These are phyloP conservation scores for Tiliqua scincoides DNA, from an alignment of 2,113 vertebrate genomes.

Conservation along the genomic window DNA sequence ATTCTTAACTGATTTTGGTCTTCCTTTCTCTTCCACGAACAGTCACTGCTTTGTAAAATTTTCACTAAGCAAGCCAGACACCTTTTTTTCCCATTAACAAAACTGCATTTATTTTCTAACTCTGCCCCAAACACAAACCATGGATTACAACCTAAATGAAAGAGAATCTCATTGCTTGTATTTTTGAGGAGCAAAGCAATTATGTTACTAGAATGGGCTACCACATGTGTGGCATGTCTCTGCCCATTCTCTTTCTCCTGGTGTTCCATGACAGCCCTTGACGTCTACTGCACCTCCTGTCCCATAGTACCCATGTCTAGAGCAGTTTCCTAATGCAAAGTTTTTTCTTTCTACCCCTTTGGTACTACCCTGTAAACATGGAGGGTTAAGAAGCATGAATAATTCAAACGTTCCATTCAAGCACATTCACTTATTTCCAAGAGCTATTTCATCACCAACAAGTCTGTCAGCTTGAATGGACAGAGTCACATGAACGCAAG, in stretches of 20 bases:
- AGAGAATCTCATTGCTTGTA: background rate
- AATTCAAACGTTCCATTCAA: no score
- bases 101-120: background rate
- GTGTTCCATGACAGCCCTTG: background rate
- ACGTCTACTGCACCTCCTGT: background rate
- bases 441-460: no score
- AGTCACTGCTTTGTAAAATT: background rate
- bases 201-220: background rate
- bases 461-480: no score
- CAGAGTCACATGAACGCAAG: no score
- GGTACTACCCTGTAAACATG: no score
- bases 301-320: no score
- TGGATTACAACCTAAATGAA: background rate
- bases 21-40: background rate
- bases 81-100: background rate
- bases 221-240: background rate
- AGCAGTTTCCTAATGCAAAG: no score
- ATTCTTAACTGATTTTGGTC: background rate
- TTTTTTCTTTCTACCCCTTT: no score
- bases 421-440: no score
- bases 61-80: background rate
- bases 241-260: no score
- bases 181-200: background rate
- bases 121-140: no score
- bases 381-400: no score